These are phyloP conservation scores for Drosophila macrospina DNA, from an alignment of 2,888 invertebrate genomes.

Conservation along the genomic window DNA sequence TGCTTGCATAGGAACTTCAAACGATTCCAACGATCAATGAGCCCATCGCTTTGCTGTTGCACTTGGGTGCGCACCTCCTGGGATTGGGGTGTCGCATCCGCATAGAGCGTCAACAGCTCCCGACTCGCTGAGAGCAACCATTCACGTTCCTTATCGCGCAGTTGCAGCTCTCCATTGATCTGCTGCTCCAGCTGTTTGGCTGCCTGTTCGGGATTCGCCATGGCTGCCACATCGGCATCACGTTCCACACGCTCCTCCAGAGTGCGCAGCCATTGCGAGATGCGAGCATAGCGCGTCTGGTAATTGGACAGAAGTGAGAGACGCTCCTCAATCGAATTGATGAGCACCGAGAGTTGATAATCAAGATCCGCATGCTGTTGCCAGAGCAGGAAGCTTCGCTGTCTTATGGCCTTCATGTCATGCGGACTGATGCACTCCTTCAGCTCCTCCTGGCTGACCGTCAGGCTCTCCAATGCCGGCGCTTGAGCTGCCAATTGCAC, in stretches of 20 bases:
- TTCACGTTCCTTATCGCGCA: slow-evolving; percentile 91
- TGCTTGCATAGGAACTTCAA: slow-evolving; percentile 89
- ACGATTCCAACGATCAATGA: slow-evolving; percentile 90
- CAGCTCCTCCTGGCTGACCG: slow-evolving; percentile 91
- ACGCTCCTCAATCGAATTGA: slow-evolving; percentile 91
- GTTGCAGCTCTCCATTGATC: slow-evolving; percentile 90
- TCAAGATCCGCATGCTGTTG: slow-evolving; percentile 93
- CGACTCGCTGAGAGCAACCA: slow-evolving; percentile 91
- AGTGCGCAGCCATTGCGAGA: slow-evolving; percentile 90
- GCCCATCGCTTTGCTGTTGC: slow-evolving; percentile 87
- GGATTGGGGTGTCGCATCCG: slow-evolving; percentile 88
- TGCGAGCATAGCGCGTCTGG: slow-evolving; percentile 88
- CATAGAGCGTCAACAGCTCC: slow-evolving; percentile 87
- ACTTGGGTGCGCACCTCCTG: slow-evolving; percentile 87
- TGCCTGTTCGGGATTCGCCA: slow-evolving; percentile 90
- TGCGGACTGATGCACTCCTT: slow-evolving; percentile 94
- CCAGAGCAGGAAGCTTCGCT: slow-evolving; percentile 91
- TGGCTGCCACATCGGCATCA: slow-evolving; percentile 86
- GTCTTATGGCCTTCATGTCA: slow-evolving; percentile 92
- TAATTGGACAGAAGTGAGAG: slow-evolving; percentile 90
- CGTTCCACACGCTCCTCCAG: slow-evolving; percentile 89
- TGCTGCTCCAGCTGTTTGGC: slow-evolving; percentile 90
- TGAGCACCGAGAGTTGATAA: slow-evolving; percentile 90
- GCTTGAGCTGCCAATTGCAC: slow-evolving; percentile 85
- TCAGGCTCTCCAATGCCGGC: slow-evolving; percentile 89